phyloP scores from a whole-genome alignment of 2,113 vertebrate species.

The Passer domesticus region DNA sequence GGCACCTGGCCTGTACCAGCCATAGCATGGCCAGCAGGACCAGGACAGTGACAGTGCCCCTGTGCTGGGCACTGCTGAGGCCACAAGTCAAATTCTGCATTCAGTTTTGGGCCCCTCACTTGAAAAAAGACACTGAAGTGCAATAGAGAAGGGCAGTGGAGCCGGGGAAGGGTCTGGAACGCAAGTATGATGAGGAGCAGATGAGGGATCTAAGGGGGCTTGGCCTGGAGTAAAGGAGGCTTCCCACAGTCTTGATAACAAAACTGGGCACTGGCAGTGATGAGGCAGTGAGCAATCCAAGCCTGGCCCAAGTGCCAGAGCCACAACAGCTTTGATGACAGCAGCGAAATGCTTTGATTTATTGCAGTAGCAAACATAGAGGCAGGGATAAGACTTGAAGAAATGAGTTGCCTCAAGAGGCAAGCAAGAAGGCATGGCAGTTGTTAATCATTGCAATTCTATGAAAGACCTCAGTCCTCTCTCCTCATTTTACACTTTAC shows the following conservation, averaged over 20 bases:
- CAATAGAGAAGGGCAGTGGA: neutral
- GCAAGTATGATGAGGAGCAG: neutral
- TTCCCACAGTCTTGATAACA: neutral
- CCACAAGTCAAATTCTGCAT: neutral
- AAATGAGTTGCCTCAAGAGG: neutral
- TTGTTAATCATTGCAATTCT: neutral
- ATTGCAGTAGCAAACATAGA: neutral
- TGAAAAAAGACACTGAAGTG: neutral
- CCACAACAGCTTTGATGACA: neutral
- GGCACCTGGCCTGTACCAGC: neutral
- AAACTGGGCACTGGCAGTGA: neutral
- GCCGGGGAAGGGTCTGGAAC: neutral
- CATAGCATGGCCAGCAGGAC: neutral
- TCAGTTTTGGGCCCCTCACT: neutral
- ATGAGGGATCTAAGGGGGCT: neutral
- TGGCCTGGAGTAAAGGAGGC: neutral
- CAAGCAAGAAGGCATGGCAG: neutral
- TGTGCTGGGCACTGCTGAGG: neutral
- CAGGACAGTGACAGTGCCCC: neutral
- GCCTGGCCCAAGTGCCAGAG: neutral
- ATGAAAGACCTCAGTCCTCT: neutral
- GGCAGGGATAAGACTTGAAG: neutral
- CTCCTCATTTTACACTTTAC: neutral
- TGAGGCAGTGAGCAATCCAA: neutral
- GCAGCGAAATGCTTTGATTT: neutral